Evolutionary conservation across 2,113 vertebrate genomes (phyloP).

Genomic region (Hassar affinis): DNA sequence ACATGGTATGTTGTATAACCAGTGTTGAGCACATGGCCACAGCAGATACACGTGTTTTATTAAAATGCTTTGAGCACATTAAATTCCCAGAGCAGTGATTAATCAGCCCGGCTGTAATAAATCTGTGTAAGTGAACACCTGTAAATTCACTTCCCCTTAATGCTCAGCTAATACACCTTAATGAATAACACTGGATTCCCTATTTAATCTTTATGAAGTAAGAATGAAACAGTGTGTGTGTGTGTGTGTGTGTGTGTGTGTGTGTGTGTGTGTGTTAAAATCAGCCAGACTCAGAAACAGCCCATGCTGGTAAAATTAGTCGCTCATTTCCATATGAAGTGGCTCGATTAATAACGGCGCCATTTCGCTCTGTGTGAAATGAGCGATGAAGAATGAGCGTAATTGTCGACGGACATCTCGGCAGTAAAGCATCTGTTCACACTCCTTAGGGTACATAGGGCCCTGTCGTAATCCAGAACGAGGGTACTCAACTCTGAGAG

Average conservation of each 20-base stretch:
- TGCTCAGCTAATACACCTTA: conserved; percentile 27
- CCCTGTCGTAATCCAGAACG: conserved; percentile 73
- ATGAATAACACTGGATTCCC: conserved; percentile 7
- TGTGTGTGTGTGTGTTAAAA: conserved; percentile 49
- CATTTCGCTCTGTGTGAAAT: conserved; percentile 77
- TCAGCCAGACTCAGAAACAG: conserved; percentile 44
- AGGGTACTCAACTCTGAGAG: conserved; percentile 25
- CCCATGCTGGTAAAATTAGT: conserved; percentile 63
- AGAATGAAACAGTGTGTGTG: conserved; percentile 43
- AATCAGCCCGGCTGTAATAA: conserved; percentile 46
- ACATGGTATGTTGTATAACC: not conserved
- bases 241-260: conserved; percentile 19
- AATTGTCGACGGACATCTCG: conserved; percentile 87
- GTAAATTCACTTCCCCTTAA: not conserved
- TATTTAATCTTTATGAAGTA: conserved; percentile 11
- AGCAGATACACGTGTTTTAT: not conserved
- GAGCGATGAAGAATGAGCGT: conserved; percentile 82
- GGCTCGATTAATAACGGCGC: conserved; percentile 69
- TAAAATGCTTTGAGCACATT: conserved; percentile 11
- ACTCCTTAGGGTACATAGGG: conserved; percentile 83
- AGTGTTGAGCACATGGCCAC: not conserved
- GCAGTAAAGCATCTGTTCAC: conserved; percentile 86
- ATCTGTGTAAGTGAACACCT: conserved; percentile 26
- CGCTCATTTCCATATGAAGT: conserved; percentile 69
- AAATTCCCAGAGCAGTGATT: conserved; percentile 47